phyloP scores from a whole-genome alignment of 2,888 invertebrate species.

The Pseudococcus longispinus region DNA sequence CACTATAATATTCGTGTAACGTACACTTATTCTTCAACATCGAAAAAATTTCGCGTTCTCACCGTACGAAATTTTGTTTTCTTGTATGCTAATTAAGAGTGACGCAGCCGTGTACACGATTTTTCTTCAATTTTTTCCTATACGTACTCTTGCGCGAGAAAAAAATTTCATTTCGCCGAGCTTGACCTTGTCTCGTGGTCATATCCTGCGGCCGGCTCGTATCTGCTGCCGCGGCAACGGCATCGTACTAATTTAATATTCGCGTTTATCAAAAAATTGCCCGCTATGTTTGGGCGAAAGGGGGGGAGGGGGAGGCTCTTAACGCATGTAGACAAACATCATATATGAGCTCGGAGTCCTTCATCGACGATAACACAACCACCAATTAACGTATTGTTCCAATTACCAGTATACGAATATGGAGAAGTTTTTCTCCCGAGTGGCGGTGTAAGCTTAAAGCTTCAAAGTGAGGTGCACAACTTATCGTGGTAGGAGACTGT shows the following conservation, averaged over 20 bases:
- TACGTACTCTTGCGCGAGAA: not conserved
- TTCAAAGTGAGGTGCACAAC: not conserved
- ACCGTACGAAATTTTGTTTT: not conserved
- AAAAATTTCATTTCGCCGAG: not conserved
- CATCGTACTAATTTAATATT: not conserved
- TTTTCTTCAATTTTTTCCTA: not conserved
- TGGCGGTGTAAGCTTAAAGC: not conserved
- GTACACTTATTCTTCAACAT: not conserved
- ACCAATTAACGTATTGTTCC: slow-evolving; percentile 32
- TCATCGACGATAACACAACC: slow-evolving; percentile 3
- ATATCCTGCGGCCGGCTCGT: slow-evolving; percentile 3
- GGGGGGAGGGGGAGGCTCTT: not conserved
- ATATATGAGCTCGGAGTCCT: not conserved
- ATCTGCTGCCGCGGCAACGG: no score
- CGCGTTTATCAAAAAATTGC: slow-evolving; percentile 32
- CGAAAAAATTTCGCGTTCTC: not conserved
- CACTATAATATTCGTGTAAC: not conserved
- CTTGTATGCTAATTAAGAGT: slow-evolving; percentile 13
- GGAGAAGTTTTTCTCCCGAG: not conserved
- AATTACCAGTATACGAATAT: no score
- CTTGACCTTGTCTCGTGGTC: slow-evolving; percentile 16
- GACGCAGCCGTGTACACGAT: not conserved
- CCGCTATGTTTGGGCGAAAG: not conserved
- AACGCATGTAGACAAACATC: not conserved
- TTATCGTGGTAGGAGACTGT: not conserved